Percentiles rank a stretch among this genome's conserved stretches.
These are phyloP conservation scores for Microcebus griseorufus DNA, from an alignment of 2,113 vertebrate species.

Conservation along the genomic window DNA sequence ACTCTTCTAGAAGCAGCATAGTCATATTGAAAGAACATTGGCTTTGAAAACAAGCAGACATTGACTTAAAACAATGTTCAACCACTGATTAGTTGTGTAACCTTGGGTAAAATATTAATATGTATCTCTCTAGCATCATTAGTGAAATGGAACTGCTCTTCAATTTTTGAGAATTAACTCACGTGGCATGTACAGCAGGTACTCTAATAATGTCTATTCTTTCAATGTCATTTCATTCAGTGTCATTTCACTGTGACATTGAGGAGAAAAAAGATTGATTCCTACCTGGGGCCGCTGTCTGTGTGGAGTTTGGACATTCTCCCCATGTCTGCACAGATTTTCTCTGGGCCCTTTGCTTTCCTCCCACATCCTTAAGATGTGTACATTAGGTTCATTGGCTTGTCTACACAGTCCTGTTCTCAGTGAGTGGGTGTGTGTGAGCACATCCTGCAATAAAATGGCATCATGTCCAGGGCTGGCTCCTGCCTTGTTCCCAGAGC, in stretches of 20 bases:
- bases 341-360: neutral
- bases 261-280: neutral
- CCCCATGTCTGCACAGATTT: neutral
- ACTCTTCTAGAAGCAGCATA: neutral
- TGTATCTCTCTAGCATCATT: neutral
- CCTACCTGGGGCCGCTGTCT: neutral
- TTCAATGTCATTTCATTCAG: neutral
- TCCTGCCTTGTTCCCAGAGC: neutral
- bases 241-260: neutral
- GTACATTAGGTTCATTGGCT: neutral
- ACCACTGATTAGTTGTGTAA: neutral
- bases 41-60: neutral
- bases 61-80: neutral
- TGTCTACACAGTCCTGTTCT: neutral
- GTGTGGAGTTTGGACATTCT: neutral
- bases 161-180: neutral
- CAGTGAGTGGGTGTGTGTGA: neutral
- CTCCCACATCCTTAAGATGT: neutral
- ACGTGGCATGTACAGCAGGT: neutral
- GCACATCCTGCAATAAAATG: neutral
- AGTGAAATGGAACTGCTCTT: neutral
- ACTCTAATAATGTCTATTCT: neutral
- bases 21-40: neutral
- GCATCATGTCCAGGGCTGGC: neutral
- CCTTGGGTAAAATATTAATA: neutral